A percentile compares a stretch with the other conserved stretches of the same genome.
Evolutionary conservation across 2,888 invertebrate genomes (phyloP).

Genomic region (Drosophila pseudotalamancana): DNA sequence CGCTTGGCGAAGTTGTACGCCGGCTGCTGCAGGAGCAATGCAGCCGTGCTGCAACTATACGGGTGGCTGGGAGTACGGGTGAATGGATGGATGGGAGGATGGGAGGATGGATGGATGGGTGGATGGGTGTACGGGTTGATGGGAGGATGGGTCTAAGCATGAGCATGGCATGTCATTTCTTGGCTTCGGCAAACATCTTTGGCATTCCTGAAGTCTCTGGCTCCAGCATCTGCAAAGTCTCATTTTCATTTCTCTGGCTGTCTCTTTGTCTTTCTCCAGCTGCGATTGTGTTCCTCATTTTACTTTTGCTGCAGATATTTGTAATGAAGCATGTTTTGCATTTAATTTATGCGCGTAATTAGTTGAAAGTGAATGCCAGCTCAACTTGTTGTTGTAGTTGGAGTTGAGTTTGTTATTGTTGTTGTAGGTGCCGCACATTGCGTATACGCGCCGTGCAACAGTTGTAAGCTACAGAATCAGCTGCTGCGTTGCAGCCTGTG

Average conservation of each 20-base stretch:
- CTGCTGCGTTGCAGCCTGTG: slow-evolving; percentile 27
- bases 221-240: slow-evolving; percentile 38
- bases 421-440: slow-evolving; percentile 30
- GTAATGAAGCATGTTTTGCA: slow-evolving; percentile 58
- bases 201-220: slow-evolving; percentile 70
- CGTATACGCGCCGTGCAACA: slow-evolving; percentile 50
- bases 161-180: slow-evolving; percentile 74
- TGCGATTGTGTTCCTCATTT: slow-evolving; percentile 71
- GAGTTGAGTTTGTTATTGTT: neutral
- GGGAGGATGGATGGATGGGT: too few species aligned
- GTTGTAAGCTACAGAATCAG: slow-evolving; percentile 24
- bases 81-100: slow-evolving; percentile 30
- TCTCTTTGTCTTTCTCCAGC: slow-evolving; percentile 55
- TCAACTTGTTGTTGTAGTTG: slow-evolving; percentile 4
- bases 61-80: slow-evolving; percentile 27
- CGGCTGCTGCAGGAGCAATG: slow-evolving; percentile 15
- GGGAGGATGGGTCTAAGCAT: slow-evolving; percentile 53
- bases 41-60: slow-evolving; percentile 5
- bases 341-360: slow-evolving; percentile 70
- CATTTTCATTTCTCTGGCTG: slow-evolving; percentile 27
- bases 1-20: slow-evolving; percentile 21
- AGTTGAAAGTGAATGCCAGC: slow-evolving; percentile 62
- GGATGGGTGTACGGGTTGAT: slow-evolving; percentile 14
- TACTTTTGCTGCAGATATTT: slow-evolving; percentile 65
- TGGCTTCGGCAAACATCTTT: slow-evolving; percentile 74